Evolutionary conservation across 2,797 vertebrate genomes (phyloP).

Genomic region (Nannoperca obscura): DNA sequence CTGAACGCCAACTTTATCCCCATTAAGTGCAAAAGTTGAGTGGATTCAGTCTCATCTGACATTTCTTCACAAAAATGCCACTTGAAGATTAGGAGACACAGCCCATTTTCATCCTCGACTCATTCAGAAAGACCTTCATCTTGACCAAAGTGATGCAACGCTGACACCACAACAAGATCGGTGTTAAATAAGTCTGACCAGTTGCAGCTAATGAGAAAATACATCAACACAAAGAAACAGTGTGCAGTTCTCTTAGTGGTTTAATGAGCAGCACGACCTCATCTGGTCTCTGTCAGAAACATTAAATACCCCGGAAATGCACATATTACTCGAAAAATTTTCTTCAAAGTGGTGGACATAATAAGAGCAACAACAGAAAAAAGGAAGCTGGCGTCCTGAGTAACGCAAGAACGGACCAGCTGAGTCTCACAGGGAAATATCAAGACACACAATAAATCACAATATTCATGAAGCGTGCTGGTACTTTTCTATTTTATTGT

Average conservation of each 20-base stretch:
- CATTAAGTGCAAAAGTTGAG: not conserved
- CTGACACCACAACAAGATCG: conserved; percentile 25
- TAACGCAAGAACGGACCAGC: not conserved
- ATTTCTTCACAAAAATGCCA: conserved; percentile 18
- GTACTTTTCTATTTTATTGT: conserved; percentile 54
- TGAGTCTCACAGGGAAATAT: not conserved
- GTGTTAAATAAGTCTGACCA: conserved; percentile 12
- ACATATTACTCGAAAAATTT: not conserved
- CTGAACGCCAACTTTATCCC: not conserved
- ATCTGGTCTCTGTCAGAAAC: not conserved
- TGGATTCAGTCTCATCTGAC: not conserved
- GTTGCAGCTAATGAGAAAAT: not conserved
- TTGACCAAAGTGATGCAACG: conserved; percentile 28
- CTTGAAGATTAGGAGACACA: conserved; percentile 31
- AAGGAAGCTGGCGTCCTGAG: not conserved
- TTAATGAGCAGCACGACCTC: conserved; percentile 4
- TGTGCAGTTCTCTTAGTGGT: not conserved
- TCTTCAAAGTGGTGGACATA: not conserved
- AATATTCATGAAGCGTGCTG: conserved; percentile 20
- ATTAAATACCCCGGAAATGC: conserved; percentile 7
- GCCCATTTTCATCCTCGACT: conserved; percentile 16
- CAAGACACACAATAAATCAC: conserved; percentile 27
- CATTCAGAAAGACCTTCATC: conserved; percentile 44
- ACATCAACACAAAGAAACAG: not conserved
- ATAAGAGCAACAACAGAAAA: not conserved